phyloP scores from a whole-genome alignment of 2,113 vertebrate species.

The Pangasianodon hypophthalmus region DNA sequence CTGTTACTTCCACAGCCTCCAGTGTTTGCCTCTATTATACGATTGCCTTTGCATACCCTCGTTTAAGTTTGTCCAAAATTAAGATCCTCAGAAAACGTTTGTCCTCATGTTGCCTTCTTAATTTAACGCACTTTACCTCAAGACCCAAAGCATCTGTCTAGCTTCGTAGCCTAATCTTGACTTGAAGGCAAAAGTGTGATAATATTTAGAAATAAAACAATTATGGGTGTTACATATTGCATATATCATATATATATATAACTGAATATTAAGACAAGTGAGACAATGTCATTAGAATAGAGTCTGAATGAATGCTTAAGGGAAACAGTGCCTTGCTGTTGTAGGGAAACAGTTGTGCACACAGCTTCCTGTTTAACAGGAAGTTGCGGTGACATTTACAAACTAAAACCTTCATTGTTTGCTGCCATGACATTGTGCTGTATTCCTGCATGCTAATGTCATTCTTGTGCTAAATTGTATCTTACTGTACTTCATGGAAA shows the following conservation, averaged over 20 bases:
- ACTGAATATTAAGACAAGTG: background rate
- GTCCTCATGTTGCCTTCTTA: background rate
- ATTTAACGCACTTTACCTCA: background rate
- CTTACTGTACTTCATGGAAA: background rate
- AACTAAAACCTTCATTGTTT: background rate
- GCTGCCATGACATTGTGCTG: background rate
- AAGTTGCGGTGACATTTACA: constrained; percentile 4
- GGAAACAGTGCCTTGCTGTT: background rate
- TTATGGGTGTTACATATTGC: background rate
- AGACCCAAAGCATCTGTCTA: background rate
- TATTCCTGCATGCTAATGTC: background rate
- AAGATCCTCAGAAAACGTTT: background rate
- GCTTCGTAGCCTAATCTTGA: background rate
- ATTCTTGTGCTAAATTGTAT: background rate
- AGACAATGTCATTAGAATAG: background rate
- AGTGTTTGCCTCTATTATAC: background rate
- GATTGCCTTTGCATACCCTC: background rate
- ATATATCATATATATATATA: background rate
- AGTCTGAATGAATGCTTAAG: background rate
- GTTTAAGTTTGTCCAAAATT: background rate
- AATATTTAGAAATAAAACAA: background rate
- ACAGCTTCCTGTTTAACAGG: constrained; percentile 13
- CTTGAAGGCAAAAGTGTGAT: background rate
- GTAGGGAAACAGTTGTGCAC: background rate
- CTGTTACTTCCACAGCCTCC: too few relatives aligned